Percentiles rank a stretch among this genome's conserved stretches.
phyloP scores from a whole-genome alignment of 1,140 invertebrate species.

The Ooceraea biroi region DNA sequence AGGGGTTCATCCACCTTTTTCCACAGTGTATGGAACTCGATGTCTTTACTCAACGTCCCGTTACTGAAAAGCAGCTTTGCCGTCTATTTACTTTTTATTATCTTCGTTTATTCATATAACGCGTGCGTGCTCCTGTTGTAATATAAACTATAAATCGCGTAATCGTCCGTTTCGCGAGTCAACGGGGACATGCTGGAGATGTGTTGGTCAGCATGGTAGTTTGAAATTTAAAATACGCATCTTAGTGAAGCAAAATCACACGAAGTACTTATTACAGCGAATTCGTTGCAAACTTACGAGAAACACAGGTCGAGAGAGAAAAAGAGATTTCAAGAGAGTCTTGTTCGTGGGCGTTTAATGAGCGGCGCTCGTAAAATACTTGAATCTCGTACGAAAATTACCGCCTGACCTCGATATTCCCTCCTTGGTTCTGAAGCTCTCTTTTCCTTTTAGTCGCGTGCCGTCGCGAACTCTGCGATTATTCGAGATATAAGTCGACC shows the following conservation, averaged over 20 bases:
- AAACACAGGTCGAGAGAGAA: constrained; percentile 43
- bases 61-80: constrained; percentile 33
- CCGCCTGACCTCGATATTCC: constrained; percentile 57
- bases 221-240: not conserved
- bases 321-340: not conserved
- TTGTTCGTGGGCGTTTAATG: constrained; percentile 55
- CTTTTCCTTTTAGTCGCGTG: constrained; percentile 52
- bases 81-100: constrained; percentile 56
- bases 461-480: constrained; percentile 51
- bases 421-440: not conserved
- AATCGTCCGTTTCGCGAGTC: not conserved
- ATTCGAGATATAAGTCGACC: constrained; percentile 68
- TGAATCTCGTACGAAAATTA: constrained; percentile 65
- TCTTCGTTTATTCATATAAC: constrained; percentile 30
- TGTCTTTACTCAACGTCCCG: not conserved
- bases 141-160: not conserved
- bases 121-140: not conserved
- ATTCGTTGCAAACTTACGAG: constrained; percentile 46
- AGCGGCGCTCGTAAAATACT: constrained; percentile 55
- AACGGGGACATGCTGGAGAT: constrained; percentile 39
- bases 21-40: not conserved
- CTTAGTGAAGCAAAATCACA: not conserved
- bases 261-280: constrained; percentile 54
- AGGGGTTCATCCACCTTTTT: constrained; percentile 20
- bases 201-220: constrained; percentile 4